These are phyloP conservation scores for Anorthoa munda DNA, from an alignment of 2,888 invertebrate species.

Conservation along the genomic window DNA sequence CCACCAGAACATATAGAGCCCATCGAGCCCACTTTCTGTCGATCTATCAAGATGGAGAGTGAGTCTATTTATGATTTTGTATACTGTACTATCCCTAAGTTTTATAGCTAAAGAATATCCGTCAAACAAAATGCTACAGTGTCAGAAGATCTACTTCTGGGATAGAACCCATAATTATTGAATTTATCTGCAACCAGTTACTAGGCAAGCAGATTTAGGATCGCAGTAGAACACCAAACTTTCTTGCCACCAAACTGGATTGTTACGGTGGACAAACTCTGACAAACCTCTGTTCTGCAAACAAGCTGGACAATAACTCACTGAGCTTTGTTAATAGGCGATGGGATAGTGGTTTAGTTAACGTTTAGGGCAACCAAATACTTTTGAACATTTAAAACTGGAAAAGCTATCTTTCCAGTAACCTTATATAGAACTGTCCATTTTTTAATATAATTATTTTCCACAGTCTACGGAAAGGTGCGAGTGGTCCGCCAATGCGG, in stretches of 20 bases:
- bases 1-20: constrained; percentile 93
- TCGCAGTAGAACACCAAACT: neutral
- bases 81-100: neutral
- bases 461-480: constrained; percentile 94
- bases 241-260: neutral
- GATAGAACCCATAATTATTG: neutral
- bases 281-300: no score
- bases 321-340: no score
- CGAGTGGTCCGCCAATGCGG: constrained; percentile 96
- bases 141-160: neutral
- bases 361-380: no score
- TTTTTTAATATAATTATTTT: constrained; percentile 17
- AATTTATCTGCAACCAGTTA: neutral
- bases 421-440: no score
- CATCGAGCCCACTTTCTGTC: constrained; percentile 93
- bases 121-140: no score
- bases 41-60: constrained; percentile 96
- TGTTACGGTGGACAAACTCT: neutral
- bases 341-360: no score
- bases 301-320: no score
- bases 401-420: no score
- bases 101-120: neutral
- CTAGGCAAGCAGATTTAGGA: neutral
- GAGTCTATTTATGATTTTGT: constrained; percentile 63
- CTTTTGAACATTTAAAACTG: no score